Conservation (phyloP, 2,113 vertebrate species). For the Narcine bancroftii region DNA sequence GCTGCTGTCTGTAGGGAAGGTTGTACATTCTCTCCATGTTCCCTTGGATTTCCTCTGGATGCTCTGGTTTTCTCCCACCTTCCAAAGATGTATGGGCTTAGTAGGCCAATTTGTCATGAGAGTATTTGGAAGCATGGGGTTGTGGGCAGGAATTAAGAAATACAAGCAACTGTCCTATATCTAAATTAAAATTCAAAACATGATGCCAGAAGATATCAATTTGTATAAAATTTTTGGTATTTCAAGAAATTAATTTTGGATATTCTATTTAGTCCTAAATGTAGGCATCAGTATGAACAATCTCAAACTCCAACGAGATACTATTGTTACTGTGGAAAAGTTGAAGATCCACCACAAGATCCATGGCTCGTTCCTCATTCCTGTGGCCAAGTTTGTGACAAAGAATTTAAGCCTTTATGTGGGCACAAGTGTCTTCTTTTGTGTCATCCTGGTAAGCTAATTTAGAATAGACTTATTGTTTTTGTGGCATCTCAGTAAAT, state of each 20-base stretch:
- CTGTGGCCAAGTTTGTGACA: constrained; percentile 87
- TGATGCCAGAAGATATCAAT: background rate
- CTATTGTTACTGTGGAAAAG: constrained; percentile 87
- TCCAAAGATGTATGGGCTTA: too few relatives aligned
- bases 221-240: background rate
- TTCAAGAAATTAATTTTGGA: constrained; percentile 12
- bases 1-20: too few relatives aligned
- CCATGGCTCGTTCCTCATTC: constrained; percentile 96
- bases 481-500: background rate
- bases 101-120: too few relatives aligned
- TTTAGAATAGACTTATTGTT: constrained; percentile 11
- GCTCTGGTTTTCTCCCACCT: background rate
- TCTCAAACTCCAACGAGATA: constrained; percentile 78
- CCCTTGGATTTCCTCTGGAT: too few relatives aligned
- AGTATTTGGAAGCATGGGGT: too few relatives aligned
- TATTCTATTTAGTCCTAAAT: constrained; percentile 74
- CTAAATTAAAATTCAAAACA: too few relatives aligned
- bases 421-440: constrained; percentile 90
- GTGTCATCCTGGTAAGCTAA: constrained; percentile 82
- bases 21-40: too few relatives aligned
- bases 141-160: too few relatives aligned
- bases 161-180: too few relatives aligned
- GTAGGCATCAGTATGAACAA: constrained; percentile 79
- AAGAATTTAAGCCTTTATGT: constrained; percentile 74
- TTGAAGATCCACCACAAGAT: constrained; percentile 77